Evolutionary conservation across 1,140 invertebrate species (phyloP), one percentile per base, ranked within the genome.

Genomic region (Aphelenchoides besseyi): DNA sequence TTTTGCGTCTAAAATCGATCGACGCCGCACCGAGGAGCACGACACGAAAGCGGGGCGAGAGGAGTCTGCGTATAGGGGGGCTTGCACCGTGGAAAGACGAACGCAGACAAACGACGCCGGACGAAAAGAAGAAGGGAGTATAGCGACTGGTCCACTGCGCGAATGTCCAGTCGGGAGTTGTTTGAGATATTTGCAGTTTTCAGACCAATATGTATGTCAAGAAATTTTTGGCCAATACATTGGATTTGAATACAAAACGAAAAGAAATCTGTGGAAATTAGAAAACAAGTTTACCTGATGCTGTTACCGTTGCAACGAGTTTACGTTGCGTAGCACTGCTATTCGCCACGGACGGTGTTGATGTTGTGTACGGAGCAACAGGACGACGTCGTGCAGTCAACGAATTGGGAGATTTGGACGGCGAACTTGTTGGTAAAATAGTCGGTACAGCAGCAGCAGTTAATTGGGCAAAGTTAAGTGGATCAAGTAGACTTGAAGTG

Each of bases 401-500:
- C 16, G 32, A 36, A 26, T 30, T 61, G 59, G 59, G 59, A 1
- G 59, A 61, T 36, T 61, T 61, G 59, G 59, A 61, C 26, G 59
- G 59, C n/a, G 59, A n/a, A 26, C 59, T 61, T 16, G n/a, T 61
- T 1, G 63, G 16, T 33, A 35, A 16, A 29, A 37, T 23, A 30
- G 36, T 12, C 12, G 63, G 16, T 12, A 37, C 16, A 53, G 63
- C 32, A 1, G 63, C 26, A 3, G 63, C 63, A 23, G 63, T 33
- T 33, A 66, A 35, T 3, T 66, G 63, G 26, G 63, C 63, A 32
- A 66, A 66, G 3, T 37, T 66, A 12, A 66, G 12, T 29, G 63
- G 32, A 66, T 66, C 63, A 23, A 66, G 16, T n/a, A 66, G 16
- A 32, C 16, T 29, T 16, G 30, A 12, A 16, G 63, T 66, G 36